Conservation (phyloP, 2,797 vertebrate genomes). For the Toxotes lorentzi region DNA sequence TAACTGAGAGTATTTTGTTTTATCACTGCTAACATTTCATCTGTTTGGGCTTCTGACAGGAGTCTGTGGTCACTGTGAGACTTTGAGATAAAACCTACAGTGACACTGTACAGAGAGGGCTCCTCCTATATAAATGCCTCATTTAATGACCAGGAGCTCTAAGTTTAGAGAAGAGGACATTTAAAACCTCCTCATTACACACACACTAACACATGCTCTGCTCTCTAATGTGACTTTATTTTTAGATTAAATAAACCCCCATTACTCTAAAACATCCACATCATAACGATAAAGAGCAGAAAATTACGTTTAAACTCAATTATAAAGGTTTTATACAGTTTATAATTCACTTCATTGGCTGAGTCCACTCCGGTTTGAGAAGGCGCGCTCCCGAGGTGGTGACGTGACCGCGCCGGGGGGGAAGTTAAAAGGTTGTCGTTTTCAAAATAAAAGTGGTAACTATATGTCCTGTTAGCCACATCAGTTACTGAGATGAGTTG, state of each 20-base stretch:
- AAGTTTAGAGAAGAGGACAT: constrained; percentile 22
- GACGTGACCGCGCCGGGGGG: not conserved
- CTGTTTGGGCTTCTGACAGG: not conserved
- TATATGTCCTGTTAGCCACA: not conserved
- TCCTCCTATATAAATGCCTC: too few relatives aligned
- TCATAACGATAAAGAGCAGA: not conserved
- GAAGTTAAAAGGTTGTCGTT: not conserved
- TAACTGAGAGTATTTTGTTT: too few relatives aligned
- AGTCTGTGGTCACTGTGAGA: not conserved
- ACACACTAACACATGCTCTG: not conserved
- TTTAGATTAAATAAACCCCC: not conserved
- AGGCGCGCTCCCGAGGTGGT: not conserved
- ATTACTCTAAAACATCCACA: not conserved
- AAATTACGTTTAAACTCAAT: not conserved
- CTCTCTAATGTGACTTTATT: not conserved
- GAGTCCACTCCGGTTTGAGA: not conserved
- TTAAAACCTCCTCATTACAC: constrained; percentile 1
- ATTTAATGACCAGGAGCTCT: not conserved
- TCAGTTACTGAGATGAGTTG: not conserved
- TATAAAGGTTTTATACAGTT: not conserved
- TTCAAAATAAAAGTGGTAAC: not conserved
- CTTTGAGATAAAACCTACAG: not conserved
- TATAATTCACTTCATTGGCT: not conserved
- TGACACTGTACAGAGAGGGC: not conserved
- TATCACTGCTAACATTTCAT: not conserved